Base-by-base conservation (phyloP, 2,113 vertebrate species). In the Empidonax traillii region DNA sequence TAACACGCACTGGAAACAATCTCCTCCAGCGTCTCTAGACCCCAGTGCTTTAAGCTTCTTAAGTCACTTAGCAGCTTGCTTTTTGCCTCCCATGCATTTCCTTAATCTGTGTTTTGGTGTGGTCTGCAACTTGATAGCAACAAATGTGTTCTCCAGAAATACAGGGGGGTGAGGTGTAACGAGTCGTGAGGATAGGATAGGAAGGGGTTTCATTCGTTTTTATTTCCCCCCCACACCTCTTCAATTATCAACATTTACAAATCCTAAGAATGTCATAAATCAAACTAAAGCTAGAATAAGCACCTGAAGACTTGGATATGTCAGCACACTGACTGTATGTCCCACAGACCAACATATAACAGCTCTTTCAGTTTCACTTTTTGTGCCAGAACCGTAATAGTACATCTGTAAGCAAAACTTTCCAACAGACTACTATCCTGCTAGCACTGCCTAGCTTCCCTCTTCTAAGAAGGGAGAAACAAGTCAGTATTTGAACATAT, bases 51-150 rank as follows among this genome's bases (percentile, higher is more conserved):
- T 95, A 89, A 94, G 89, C 93, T 89, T 30, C 94, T 96, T 84
- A 87, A 78, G 87, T 90, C 89, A 96, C 74, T 91, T 73, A 91
- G 63, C 30, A 58, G 81, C 89, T 91, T 91, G 81, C 89, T 82
- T 94, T 89, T 82, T 93, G 77, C 66, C 81, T 93, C 65, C n/a
- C 1, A 0, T 80, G 51, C 71, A 63, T 91, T 96, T 69, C 67
- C 46, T 82, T 62, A 82, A 87, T 56, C 87, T 58, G n/a, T 25
- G 30, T 63, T 85, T 91, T 47, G 75, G 75, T 88, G 59, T 28
- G 25, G 49, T 63, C 46, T 93, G 66, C 71, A 83, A 66, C 39
- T 76, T 39, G 51, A 47, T 7, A 69, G 72, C 81, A 91, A 62
- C 12, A 41, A 85, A 61, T 6, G 4, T 20, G 18, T 73, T 85